phyloP scores from a whole-genome alignment of 2,888 invertebrate species.

The Achlya flavicornis region DNA sequence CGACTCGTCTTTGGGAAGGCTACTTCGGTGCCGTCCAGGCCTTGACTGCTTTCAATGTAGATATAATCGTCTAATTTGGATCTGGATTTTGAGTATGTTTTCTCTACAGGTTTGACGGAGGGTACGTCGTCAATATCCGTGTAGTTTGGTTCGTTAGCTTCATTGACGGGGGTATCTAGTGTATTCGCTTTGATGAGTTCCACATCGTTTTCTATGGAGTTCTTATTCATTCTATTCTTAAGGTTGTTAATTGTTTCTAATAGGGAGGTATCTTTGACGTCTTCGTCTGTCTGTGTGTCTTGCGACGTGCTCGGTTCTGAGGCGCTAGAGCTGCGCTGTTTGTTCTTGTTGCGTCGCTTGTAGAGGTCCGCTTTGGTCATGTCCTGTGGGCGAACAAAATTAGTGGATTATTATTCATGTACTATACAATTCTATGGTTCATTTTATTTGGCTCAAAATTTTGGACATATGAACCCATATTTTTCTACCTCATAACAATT shows the following conservation, averaged over 20 bases:
- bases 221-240: conserved; percentile 64
- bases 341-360: conserved; percentile 75
- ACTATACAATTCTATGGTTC: background rate
- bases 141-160: conserved; percentile 50
- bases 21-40: conserved; percentile 66
- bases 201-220: conserved; percentile 74
- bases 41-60: conserved; percentile 71
- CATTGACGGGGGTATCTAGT: conserved; percentile 60
- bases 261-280: conserved; percentile 50
- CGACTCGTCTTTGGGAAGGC: conserved; percentile 65
- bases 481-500: too few relatives aligned
- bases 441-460: too few relatives aligned
- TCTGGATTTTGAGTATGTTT: conserved; percentile 70
- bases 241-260: conserved; percentile 64
- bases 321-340: conserved; percentile 58
- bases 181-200: conserved; percentile 73
- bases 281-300: conserved; percentile 41
- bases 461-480: too few relatives aligned
- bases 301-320: conserved; percentile 57
- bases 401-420: background rate
- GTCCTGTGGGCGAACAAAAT: conserved; percentile 53
- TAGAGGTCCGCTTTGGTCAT: conserved; percentile 80
- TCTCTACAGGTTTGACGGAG: conserved; percentile 70
- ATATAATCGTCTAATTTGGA: conserved; percentile 75
- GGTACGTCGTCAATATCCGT: conserved; percentile 65